phyloP scores from a whole-genome alignment of 1,140 invertebrate genomes.

The Pentalonia nigronervosa region DNA sequence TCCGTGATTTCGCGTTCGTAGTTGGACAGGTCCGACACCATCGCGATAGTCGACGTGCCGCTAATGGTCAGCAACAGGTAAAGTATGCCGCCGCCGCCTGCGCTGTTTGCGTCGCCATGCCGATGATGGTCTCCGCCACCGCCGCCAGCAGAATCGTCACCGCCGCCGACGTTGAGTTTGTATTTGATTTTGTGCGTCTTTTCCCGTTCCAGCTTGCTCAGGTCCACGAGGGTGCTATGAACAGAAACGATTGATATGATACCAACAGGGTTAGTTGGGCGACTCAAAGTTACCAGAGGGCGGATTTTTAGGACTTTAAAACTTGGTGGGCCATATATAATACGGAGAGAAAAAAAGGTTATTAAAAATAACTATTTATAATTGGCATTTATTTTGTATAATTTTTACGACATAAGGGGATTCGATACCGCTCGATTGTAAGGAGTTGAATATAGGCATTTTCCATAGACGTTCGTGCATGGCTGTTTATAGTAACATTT shows the following conservation, averaged over 20 bases:
- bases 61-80: conserved; percentile 92
- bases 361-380: too few relatives aligned
- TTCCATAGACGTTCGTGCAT: too few relatives aligned
- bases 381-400: too few relatives aligned
- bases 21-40: conserved; percentile 86
- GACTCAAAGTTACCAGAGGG: too few relatives aligned
- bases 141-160: conserved; percentile 69
- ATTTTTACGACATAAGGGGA: too few relatives aligned
- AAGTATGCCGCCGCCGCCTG: conserved; percentile 75
- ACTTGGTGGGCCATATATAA: too few relatives aligned
- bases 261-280: too few relatives aligned
- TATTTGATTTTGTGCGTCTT: conserved; percentile 89
- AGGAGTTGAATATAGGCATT: too few relatives aligned
- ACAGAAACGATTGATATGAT: background rate
- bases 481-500: too few relatives aligned
- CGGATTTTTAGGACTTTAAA: too few relatives aligned
- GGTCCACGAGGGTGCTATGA: conserved; percentile 71
- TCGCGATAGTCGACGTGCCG: conserved; percentile 85
- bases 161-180: conserved; percentile 82
- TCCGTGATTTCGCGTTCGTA: conserved; percentile 85
- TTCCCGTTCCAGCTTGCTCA: conserved; percentile 85
- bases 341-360: too few relatives aligned
- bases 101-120: conserved; percentile 72
- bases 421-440: too few relatives aligned
- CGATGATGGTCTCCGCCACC: conserved; percentile 92